Base-by-base conservation (phyloP, 1,140 invertebrate species). In the Lucilia sericata region DNA sequence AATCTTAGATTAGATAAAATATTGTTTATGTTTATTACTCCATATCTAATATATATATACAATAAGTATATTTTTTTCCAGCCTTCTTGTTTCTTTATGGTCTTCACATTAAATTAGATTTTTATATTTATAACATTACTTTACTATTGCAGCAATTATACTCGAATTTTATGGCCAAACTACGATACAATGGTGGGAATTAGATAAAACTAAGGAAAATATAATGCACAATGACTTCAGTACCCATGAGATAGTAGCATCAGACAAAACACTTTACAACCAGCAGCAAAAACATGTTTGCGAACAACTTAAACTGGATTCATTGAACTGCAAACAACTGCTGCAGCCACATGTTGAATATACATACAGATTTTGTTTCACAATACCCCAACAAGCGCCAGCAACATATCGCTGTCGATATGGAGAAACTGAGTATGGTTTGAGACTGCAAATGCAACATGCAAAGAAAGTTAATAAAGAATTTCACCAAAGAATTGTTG, bases 401-500 rank as follows among this genome's bases (percentile, higher is more conserved):
- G 76, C 76, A 80, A 80, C 76, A 80, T 49, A 21, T 49, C 76
- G 13, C 19, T 80, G 76, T 80, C 76, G 19, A 7, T 80, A 49
- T 47, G 76, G 76, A 12, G 8, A 51, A 21, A 49, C 42, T 5
- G 76, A 80, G 5, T 80, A 80, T 25, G 76, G 76, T 2, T 21
- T 80, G 19, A 25, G 14, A 12, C 5, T 80, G 42, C 42, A 21
- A 1, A 10, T 80, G 19, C 76, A 80, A n/a, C 76, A 80, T 49
- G 42, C 47, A 19, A 80, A 49, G 76, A 80, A 80, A 80, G 76
- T 80, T 9, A 49, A 51, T 80, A 80, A 80, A 51, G 47, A 51
- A 80, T 80, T 80, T 80, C 47, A 80, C 76, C 76, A 80, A 80
- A 80, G 47, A 80, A 80, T 80, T 80, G 42, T 80, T 14, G 21